Conservation (phyloP, 2,797 vertebrate species). For the Otolemur crassicaudatus region DNA sequence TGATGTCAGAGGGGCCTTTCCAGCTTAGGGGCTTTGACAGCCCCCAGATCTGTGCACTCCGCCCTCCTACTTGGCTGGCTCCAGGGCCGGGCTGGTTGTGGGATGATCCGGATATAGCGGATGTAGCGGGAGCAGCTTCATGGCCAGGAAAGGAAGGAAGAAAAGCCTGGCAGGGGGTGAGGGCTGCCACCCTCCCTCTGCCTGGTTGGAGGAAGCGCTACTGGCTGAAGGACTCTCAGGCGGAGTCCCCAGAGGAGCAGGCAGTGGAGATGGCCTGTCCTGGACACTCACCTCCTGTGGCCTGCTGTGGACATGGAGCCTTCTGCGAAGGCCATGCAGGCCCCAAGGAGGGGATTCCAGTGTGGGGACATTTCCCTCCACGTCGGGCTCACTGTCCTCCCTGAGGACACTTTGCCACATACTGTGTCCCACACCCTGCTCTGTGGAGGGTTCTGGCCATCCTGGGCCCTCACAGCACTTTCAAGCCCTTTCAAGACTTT, state of each 20-base stretch:
- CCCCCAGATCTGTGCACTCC: background rate
- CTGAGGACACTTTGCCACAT: background rate
- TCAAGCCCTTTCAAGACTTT: too few relatives aligned
- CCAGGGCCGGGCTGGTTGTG: background rate
- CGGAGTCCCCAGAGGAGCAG: background rate
- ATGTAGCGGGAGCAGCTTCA: background rate
- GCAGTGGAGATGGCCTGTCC: background rate
- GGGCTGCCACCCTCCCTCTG: background rate
- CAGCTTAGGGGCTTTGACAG: conserved; percentile 12
- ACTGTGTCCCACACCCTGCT: fast-evolving
- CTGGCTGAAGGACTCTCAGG: background rate
- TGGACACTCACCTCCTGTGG: fast-evolving
- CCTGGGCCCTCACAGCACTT: background rate
- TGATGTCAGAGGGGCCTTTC: conserved; percentile 36
- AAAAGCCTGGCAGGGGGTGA: background rate
- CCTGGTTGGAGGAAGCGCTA: background rate
- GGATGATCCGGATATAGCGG: background rate
- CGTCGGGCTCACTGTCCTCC: fast-evolving
- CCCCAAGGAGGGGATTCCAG: background rate
- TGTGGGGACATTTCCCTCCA: fast-evolving
- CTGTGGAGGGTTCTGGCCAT: too few relatives aligned
- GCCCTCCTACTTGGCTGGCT: fast-evolving
- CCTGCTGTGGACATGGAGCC: fast-evolving
- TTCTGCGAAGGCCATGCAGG: background rate
- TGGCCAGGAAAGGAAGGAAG: background rate